Base-by-base conservation (phyloP, 2,888 invertebrate genomes). In the Diabrotica balteata region DNA sequence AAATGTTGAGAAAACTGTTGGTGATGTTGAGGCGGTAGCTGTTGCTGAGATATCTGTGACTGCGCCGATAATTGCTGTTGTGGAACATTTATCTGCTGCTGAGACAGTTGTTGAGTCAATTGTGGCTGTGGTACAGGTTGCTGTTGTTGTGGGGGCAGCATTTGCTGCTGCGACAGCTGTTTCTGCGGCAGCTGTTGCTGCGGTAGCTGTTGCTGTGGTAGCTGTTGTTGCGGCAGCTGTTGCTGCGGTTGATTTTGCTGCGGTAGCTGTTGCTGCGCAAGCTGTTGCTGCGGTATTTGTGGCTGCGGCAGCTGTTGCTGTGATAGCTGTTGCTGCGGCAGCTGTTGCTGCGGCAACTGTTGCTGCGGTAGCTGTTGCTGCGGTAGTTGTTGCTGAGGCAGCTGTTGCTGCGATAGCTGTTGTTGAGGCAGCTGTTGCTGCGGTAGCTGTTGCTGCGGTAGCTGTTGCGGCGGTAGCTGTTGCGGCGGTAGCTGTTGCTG, bases 401-500 rank as follows among this genome's bases (percentile, higher is more conserved):
- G 62, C 46, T 63, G 67, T 22, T 45, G 70, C 62, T 59, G 72
- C 43, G 46, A 66, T 32, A 60, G 65, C 11, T 66, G 70, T 55
- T 70, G 73, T 44, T 60, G 67, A 0, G 54, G 59, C 9, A 65
- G 4, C n/a, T 53, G 17, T 60, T 66, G 66, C 7, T 43, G 43
- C 11, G 46, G 43, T 7, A 59, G 51, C 45, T 51, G 46, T 11
- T 63, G 67, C 17, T 22, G 53, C 22, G 49, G 10, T 51, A 59
- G 49, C 42, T 51, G 55, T 51, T 51, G 60, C 7, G 50, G 57
- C 7, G 46, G 6, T 10, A 53, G 46, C 53, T 42, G 54, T 59
- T 51, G 63, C 22, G 47, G 59, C 61, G 58, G 63, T 67, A 72
- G 69, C 8, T 68, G 47, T 53, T 67, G 72, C 52, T 68, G 54